Base-by-base conservation (phyloP, 2,797 vertebrate genomes). In the Enteromius fasciolatus region DNA sequence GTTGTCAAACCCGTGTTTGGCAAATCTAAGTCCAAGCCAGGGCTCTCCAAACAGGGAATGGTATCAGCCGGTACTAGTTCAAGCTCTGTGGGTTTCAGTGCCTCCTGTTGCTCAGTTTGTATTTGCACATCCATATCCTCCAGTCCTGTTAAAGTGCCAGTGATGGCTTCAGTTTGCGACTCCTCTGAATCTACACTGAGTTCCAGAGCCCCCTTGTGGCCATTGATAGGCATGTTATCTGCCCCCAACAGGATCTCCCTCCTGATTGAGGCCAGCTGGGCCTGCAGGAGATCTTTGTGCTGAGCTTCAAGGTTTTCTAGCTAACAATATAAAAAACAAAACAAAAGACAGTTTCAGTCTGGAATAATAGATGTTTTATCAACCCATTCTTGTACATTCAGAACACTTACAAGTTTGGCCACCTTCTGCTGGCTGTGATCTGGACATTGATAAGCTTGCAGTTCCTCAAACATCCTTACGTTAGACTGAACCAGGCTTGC, bases 351-450 rank as follows among this genome's bases (percentile, higher is more conserved):
- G 20, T 69, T 74, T 54, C 33, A 1, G 6, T 4, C 50, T 36
- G 20, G 50, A 74, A 33, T 39, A 54, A 54, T 54, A 52, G 14
- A 20, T 0, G n/a, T 23, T 54, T 12, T n/a, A 36, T 5, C n/a
- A 23, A 2, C n/a, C 28, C 28, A 3, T 4, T 33, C 23, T 7
- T 14, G 48, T 48, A 50, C 5, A 52, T 50, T 28, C 31, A 52
- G 23, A 70, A 69, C 23, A 85, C 89, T 88, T 50, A 90, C 88
- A 86, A 92, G 88, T 78, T 88, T 86, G 59, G 78, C 75, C 59
- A 89, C 63, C 83, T 90, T 90, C 77, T 90, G 86, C 46, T 88
- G 83, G 70, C 88, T 87, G 70, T 85, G 85, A 76, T 88, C 88
- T 23, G 85, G 80, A 75, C 69, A 79, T 25, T 76, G 78, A 73